These are phyloP conservation scores for Carlito syrichta DNA, from an alignment of 2,113 vertebrate species.

Conservation along the genomic window DNA sequence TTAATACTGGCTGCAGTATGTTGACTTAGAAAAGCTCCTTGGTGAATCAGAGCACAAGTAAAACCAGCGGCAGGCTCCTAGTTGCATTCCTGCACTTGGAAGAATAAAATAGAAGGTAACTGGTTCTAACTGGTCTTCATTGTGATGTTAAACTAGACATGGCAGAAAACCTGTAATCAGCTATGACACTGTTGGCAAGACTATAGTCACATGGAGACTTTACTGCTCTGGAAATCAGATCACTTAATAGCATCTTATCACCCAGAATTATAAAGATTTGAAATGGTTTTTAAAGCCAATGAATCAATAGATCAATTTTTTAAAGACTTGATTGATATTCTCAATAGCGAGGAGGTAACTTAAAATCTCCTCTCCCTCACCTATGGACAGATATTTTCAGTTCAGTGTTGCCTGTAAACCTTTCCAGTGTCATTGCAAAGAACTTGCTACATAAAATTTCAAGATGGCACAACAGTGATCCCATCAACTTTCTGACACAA, in stretches of 20 bases:
- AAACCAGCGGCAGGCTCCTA: neutral
- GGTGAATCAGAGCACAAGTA: neutral
- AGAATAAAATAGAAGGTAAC: neutral
- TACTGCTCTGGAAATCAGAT: neutral
- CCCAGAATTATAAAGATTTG: neutral
- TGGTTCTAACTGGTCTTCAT: neutral
- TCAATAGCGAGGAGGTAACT: neutral
- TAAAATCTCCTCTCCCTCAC: neutral
- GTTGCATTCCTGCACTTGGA: neutral
- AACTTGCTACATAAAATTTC: conserved; percentile 6
- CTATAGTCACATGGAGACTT: neutral
- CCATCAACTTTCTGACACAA: conserved; percentile 21
- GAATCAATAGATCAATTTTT: neutral
- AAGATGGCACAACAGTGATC: neutral
- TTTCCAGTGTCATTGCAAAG: neutral
- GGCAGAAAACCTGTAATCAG: neutral
- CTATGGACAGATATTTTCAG: neutral
- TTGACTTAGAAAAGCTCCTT: neutral
- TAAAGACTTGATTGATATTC: neutral
- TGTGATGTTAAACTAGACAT: neutral
- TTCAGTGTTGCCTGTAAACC: neutral
- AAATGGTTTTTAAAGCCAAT: neutral
- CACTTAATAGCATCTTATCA: neutral
- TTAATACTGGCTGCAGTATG: neutral
- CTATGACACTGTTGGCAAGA: neutral